Evolutionary conservation across 2,888 invertebrate genomes (phyloP).

Genomic region (Orchesellides sinensis): DNA sequence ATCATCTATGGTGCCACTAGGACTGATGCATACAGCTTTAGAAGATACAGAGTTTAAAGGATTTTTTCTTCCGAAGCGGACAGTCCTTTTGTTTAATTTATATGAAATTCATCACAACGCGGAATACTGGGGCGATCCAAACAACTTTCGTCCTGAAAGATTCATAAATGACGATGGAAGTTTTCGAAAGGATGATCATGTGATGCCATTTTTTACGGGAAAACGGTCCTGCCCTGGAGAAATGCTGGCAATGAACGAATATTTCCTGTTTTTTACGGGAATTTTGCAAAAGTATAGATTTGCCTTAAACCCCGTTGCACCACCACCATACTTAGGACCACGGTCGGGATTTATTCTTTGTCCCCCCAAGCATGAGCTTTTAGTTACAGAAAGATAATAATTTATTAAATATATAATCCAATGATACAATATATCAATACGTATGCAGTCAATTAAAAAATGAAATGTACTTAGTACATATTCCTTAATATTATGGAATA

Average conservation of each 20-base stretch:
- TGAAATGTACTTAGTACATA: no score
- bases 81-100: conserved; percentile 70
- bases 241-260: conserved; percentile 70
- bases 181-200: conserved; percentile 73
- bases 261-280: conserved; percentile 73
- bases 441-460: no score
- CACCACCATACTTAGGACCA: conserved; percentile 69
- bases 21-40: conserved; percentile 71
- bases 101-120: conserved; percentile 67
- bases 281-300: conserved; percentile 71
- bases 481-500: no score
- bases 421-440: no score
- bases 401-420: no score
- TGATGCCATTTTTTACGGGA: conserved; percentile 75
- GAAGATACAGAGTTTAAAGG: conserved; percentile 68
- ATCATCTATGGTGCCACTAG: conserved; percentile 70
- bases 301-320: conserved; percentile 66
- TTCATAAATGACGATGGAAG: conserved; percentile 64
- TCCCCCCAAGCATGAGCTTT: conserved; percentile 70
- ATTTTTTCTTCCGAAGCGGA: conserved; percentile 68
- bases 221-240: conserved; percentile 72
- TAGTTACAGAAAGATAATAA: conserved; percentile 61
- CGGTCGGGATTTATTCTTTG: conserved; percentile 71
- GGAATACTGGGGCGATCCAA: conserved; percentile 70
- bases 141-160: conserved; percentile 69